Conservation (phyloP, 2,113 vertebrate species). For the Sturnus vulgaris region DNA sequence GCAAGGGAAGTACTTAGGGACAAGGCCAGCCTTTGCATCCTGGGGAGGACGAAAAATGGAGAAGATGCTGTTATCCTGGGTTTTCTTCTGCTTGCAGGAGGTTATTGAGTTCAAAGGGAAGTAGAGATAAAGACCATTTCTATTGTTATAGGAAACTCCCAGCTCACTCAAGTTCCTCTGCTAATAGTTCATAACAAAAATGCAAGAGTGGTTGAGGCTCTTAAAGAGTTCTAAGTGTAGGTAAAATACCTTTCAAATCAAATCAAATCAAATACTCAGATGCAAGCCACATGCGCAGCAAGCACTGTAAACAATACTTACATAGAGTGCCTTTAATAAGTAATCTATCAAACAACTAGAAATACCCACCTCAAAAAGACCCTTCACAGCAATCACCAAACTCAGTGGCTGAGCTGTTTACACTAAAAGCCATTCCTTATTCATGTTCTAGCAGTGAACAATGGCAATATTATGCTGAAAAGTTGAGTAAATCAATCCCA, state of each 20-base stretch:
- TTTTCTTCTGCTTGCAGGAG: not conserved
- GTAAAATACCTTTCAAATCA: constrained; percentile 43
- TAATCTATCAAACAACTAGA: constrained; percentile 55
- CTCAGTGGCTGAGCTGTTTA: constrained; percentile 37
- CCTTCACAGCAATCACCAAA: constrained; percentile 12
- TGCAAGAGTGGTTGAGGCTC: not conserved
- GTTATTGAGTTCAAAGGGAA: not conserved
- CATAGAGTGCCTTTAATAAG: constrained; percentile 38
- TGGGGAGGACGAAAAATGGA: not conserved
- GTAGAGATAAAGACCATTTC: not conserved
- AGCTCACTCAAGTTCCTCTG: not conserved
- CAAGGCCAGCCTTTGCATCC: not conserved
- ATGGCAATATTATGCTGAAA: constrained; percentile 58
- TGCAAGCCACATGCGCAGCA: constrained; percentile 17
- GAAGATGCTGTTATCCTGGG: not conserved
- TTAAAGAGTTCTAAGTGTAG: not conserved
- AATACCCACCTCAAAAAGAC: constrained; percentile 38
- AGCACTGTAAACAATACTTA: constrained; percentile 44
- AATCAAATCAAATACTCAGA: constrained; percentile 4
- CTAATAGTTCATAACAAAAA: not conserved
- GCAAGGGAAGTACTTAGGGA: not conserved
- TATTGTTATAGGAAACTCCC: not conserved
- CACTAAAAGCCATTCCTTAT: constrained; percentile 41
- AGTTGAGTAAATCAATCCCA: constrained; percentile 57
- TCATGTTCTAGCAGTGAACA: constrained; percentile 37